Conservation (phyloP, 2,797 vertebrate species). For the Clarias pachynema region DNA sequence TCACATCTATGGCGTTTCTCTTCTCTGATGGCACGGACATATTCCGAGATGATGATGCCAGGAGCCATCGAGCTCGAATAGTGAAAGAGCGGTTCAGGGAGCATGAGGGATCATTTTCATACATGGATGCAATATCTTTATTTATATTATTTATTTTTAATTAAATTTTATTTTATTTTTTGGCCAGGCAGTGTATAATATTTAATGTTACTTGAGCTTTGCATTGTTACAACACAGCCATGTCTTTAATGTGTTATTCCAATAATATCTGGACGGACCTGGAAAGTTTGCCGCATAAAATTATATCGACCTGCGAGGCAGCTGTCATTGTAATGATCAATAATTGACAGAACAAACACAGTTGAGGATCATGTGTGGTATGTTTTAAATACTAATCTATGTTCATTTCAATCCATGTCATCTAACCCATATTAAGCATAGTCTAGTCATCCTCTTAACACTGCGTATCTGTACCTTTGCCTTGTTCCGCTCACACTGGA, state of each 20-base stretch:
- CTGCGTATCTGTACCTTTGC: neutral
- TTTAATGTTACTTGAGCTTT: neutral
- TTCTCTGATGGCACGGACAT: too few species aligned
- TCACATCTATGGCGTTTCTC: too few species aligned
- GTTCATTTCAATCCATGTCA: neutral
- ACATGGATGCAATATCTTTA: too few species aligned
- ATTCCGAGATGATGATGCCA: too few species aligned
- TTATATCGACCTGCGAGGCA: neutral
- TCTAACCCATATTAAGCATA: neutral
- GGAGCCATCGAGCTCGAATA: too few species aligned
- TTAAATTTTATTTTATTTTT: too few species aligned
- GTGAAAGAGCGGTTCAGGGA: too few species aligned
- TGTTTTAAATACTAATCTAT: too few species aligned
- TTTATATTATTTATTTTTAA: too few species aligned
- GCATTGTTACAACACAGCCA: neutral
- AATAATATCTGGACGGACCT: neutral
- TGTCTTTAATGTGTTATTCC: neutral
- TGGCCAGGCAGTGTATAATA: neutral
- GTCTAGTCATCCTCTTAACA: neutral
- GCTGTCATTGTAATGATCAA: neutral
- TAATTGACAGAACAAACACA: neutral
- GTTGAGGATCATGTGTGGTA: neutral
- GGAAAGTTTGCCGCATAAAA: neutral
- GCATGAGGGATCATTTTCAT: too few species aligned
- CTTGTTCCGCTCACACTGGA: neutral